Evolutionary conservation across 2,797 vertebrate species (phyloP).

Genomic region (Acrocephalus scirpaceus): DNA sequence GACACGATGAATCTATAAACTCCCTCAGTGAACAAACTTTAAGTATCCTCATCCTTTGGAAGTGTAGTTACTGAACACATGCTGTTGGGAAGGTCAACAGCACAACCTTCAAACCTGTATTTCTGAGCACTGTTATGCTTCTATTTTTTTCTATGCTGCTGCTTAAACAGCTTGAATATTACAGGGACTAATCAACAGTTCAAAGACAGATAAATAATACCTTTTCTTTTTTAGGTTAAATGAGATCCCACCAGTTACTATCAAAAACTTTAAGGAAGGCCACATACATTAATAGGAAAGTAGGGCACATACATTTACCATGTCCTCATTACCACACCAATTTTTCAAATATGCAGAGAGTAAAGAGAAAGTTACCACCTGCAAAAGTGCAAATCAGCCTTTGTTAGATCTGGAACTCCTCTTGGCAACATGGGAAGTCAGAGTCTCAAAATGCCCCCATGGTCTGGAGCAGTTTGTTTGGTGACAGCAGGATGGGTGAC

Average conservation of each 20-base stretch:
- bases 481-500: background rate
- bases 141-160: background rate
- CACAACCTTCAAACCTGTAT: background rate
- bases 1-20: background rate
- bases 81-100: background rate
- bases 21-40: background rate
- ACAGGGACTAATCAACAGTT: background rate
- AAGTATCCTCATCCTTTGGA: background rate
- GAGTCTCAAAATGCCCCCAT: background rate
- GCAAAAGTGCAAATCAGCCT: background rate
- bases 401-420: background rate
- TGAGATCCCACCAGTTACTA: too few species aligned
- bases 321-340: accelerated
- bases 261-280: background rate
- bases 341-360: background rate
- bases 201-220: background rate
- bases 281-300: background rate
- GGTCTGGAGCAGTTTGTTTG: too few species aligned
- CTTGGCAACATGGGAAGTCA: background rate
- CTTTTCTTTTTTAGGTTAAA: background rate
- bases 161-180: background rate
- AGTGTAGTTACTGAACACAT: background rate
- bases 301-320: background rate
- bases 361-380: background rate
- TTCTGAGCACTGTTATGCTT: background rate